Conservation (phyloP, 2,113 vertebrate species). For the Leiothrix lutea region DNA sequence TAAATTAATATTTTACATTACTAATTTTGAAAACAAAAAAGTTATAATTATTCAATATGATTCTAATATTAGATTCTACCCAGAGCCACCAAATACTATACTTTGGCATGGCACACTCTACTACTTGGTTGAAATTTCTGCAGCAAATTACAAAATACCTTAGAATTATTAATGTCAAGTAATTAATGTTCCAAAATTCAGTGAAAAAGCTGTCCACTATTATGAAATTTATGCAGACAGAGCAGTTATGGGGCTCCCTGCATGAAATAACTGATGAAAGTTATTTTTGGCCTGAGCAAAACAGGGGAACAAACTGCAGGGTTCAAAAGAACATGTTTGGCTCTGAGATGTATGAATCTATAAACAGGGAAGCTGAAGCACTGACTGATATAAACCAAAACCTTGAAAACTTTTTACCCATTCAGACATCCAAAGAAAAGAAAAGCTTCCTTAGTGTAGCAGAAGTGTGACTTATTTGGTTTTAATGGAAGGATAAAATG, state of each 20-base stretch:
- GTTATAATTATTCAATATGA: not conserved
- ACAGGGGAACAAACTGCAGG: not conserved
- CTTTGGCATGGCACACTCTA: not conserved
- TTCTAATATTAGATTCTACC: not conserved
- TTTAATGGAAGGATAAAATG: not conserved
- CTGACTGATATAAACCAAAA: not conserved
- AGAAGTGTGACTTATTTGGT: not conserved
- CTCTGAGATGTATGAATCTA: not conserved
- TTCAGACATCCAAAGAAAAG: not conserved
- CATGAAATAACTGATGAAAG: not conserved
- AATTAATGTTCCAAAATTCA: not conserved
- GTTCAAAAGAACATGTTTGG: not conserved
- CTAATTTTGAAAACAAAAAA: not conserved
- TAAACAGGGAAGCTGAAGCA: not conserved
- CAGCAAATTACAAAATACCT: not conserved
- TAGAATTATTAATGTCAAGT: not conserved
- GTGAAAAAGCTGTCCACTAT: not conserved
- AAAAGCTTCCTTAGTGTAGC: not conserved
- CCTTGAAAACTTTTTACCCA: not conserved
- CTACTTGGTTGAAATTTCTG: not conserved
- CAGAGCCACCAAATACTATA: not conserved
- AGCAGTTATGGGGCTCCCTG: fast-evolving
- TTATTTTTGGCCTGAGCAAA: not conserved
- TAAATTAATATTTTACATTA: not conserved
- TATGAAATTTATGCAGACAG: not conserved